These are phyloP conservation scores for Castor canadensis DNA, from an alignment of 2,113 vertebrate genomes.

Conservation along the genomic window DNA sequence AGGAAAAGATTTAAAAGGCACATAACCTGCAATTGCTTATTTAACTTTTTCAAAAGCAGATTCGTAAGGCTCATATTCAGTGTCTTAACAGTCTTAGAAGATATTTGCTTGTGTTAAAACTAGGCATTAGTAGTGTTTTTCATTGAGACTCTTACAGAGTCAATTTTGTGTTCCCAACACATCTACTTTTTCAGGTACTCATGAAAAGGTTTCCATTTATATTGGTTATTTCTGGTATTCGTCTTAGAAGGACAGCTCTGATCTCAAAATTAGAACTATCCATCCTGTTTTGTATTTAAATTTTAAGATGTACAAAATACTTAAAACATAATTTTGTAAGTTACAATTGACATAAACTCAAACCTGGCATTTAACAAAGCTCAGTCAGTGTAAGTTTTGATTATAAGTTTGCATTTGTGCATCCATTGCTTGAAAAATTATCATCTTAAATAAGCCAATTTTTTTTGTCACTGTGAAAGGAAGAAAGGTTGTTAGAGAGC, in stretches of 20 bases:
- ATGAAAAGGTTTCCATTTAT: neutral
- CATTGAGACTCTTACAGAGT: neutral
- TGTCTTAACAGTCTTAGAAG: neutral
- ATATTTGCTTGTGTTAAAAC: neutral
- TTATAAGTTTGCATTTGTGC: neutral
- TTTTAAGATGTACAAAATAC: slow-evolving; percentile 14
- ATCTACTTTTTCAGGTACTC: neutral
- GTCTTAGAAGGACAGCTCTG: neutral
- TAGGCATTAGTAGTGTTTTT: neutral
- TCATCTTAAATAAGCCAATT: neutral
- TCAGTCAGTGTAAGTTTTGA: neutral
- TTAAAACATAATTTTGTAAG: neutral
- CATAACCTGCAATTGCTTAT: neutral
- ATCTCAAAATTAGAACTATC: neutral
- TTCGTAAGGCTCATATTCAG: neutral
- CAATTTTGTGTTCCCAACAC: neutral
- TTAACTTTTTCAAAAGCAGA: slow-evolving; percentile 29
- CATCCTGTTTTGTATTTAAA: neutral
- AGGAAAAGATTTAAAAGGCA: neutral
- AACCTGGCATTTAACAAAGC: neutral
- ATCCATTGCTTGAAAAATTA: slow-evolving; percentile 26
- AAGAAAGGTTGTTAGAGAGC: neutral
- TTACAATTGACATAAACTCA: neutral
- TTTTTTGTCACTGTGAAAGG: neutral
- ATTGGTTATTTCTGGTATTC: neutral